These are phyloP conservation scores for Mormyrus lacerda DNA, from an alignment of 2,113 vertebrate species.

Conservation along the genomic window DNA sequence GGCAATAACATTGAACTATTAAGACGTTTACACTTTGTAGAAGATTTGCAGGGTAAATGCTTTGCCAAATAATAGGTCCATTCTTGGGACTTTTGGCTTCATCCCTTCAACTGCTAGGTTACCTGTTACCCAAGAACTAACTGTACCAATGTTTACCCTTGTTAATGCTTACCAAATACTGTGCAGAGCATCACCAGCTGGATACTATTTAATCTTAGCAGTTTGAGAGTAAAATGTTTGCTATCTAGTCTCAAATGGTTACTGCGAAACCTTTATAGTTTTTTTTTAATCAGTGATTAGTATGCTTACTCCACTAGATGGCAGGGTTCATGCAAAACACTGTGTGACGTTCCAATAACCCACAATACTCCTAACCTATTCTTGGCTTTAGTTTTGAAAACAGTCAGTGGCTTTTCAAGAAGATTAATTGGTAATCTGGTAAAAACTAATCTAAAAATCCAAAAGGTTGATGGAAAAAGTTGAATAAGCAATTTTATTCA, in stretches of 20 bases:
- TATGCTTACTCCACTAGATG: constrained; percentile 27
- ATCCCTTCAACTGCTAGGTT: background rate
- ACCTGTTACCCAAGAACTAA: background rate
- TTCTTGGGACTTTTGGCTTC: background rate
- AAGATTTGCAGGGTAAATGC: too few relatives aligned
- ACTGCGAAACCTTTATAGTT: background rate
- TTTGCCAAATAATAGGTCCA: background rate
- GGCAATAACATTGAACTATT: background rate
- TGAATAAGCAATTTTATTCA: background rate
- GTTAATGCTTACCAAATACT: too few relatives aligned
- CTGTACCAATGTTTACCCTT: background rate
- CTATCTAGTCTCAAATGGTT: background rate
- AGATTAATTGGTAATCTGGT: background rate
- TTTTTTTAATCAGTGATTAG: background rate
- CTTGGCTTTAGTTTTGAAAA: background rate
- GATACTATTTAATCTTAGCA: background rate
- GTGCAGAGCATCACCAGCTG: background rate
- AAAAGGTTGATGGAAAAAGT: background rate
- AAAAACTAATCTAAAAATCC: background rate
- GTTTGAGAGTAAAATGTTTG: background rate
- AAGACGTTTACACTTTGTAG: background rate
- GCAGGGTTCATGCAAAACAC: constrained; percentile 7
- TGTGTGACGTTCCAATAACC: background rate
- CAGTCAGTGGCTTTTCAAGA: background rate
- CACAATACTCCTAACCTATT: background rate